Conservation (phyloP, 2,797 vertebrate genomes). For the Macropus fuliginosus region DNA sequence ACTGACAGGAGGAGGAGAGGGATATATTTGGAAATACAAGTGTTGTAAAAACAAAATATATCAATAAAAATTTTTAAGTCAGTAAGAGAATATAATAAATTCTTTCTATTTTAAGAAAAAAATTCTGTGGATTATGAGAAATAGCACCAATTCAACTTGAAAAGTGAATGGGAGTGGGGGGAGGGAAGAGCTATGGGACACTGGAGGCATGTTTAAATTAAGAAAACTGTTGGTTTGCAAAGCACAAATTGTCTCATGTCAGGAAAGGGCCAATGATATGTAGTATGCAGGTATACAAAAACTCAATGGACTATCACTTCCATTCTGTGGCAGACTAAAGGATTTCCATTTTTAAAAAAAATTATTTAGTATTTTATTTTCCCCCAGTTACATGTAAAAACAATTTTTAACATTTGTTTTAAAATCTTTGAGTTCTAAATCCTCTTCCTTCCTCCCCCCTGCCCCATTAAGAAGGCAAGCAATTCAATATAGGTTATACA, state of each 20-base stretch:
- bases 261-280: not conserved
- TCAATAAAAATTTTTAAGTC: not conserved
- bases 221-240: not conserved
- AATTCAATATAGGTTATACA: too few relatives aligned
- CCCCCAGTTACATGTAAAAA: too few relatives aligned
- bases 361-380: too few relatives aligned
- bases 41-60: not conserved
- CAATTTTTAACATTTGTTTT: too few relatives aligned
- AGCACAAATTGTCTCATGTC: not conserved
- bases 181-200: too few relatives aligned
- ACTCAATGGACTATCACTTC: not conserved
- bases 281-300: not conserved
- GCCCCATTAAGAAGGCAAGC: too few relatives aligned
- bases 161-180: not conserved
- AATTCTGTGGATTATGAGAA: not conserved
- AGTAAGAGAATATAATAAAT: not conserved
- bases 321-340: not conserved
- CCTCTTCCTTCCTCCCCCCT: too few relatives aligned
- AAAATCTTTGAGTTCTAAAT: too few relatives aligned
- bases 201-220: not conserved
- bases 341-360: not conserved
- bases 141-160: not conserved
- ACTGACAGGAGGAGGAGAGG: not conserved
- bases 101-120: not conserved
- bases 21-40: not conserved